Evolutionary conservation across 2,888 invertebrate genomes (phyloP), one percentile per base, ranked within the genome.

Genomic region (Cerastis rubricosa): DNA sequence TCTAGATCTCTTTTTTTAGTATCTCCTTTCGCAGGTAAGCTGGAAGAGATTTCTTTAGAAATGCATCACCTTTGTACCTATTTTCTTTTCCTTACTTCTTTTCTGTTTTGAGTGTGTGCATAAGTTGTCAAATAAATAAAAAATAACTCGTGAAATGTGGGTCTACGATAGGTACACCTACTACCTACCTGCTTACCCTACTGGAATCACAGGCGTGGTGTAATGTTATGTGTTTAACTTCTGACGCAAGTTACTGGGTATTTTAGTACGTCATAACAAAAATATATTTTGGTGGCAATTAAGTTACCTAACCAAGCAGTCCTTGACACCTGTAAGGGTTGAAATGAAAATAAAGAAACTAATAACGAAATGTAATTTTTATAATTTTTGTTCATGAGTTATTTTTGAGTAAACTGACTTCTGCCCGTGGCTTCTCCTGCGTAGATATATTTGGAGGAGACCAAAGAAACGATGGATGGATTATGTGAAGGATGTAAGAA

Each of bases 151-250:
- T 8, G 7, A 17, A 6, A 14, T 25, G 6, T 57, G 25, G 7
- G 7, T n/a, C 4, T 12, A 29, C 29, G 19, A 29, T 14, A 57
- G 7, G 14, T 57, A 57, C 57, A 25, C 29, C 29, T 59, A 8
- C 19, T 3, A n/a, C n/a, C n/a, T n/a, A n/a, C n/a, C 29, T 35
- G 3, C 19, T 19, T 1, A 9, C 59, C 59, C 0, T 4, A 4
- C 9, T 7, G 6, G 1, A 29, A 61, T 11, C 4, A 29, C 29
- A 61, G 9, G 29, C 3, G 29, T 29, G 29, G 3, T 35, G 9
- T 35, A 19, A 4, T 29, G 14, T 72, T 61, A n/a, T 61, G 35
- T 64, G 54, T 73, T 54, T 40, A 47, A 40, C 54, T 22, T 65
- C 0, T 59, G 61, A 49, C 72, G 12, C n/a, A 51, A 29, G 40